A percentile compares a stretch with the other conserved stretches of the same genome.
Conservation (phyloP, 2,797 vertebrate genomes). For the Bovichtus diacanthus region DNA sequence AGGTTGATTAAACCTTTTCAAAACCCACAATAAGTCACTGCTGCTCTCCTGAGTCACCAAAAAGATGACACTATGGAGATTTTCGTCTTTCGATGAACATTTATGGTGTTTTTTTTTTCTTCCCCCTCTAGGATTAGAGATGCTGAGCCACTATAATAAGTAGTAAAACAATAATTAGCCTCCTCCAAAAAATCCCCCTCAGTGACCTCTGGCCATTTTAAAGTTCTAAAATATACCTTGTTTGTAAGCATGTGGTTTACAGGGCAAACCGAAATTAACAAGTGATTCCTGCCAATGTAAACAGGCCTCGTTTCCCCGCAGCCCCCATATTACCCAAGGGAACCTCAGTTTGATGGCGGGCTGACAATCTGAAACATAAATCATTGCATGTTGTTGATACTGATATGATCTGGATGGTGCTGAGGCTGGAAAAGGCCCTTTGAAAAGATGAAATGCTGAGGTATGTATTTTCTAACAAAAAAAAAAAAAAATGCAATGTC, state of each 20-base stretch:
- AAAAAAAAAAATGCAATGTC: background rate
- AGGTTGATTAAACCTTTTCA: constrained; percentile 11
- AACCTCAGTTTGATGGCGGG: constrained; percentile 6
- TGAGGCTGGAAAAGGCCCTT: background rate
- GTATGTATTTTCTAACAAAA: too few relatives aligned
- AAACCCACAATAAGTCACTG: background rate
- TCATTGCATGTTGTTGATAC: constrained; percentile 1
- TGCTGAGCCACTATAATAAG: constrained; percentile 32
- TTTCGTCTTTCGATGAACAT: background rate
- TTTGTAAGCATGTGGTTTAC: constrained; percentile 24
- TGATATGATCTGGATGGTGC: constrained; percentile 7
- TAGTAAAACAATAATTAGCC: constrained; percentile 53
- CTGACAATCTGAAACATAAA: constrained; percentile 16
- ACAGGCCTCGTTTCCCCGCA: constrained; percentile 33
- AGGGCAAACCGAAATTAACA: constrained; percentile 46
- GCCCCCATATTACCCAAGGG: constrained; percentile 29
- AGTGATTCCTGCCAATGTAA: constrained; percentile 54
- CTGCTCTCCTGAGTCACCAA: constrained; percentile 8
- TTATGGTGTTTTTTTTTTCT: constrained; percentile 12
- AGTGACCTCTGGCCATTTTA: constrained; percentile 18
- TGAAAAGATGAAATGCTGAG: background rate
- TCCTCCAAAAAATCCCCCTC: constrained; percentile 28
- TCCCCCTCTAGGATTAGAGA: constrained; percentile 27
- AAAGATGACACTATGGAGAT: background rate
- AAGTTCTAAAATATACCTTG: constrained; percentile 42